Evolutionary conservation across 2,888 invertebrate genomes (phyloP), one percentile per base, ranked within the genome.

Genomic region (Caenorhabditis sp.): DNA sequence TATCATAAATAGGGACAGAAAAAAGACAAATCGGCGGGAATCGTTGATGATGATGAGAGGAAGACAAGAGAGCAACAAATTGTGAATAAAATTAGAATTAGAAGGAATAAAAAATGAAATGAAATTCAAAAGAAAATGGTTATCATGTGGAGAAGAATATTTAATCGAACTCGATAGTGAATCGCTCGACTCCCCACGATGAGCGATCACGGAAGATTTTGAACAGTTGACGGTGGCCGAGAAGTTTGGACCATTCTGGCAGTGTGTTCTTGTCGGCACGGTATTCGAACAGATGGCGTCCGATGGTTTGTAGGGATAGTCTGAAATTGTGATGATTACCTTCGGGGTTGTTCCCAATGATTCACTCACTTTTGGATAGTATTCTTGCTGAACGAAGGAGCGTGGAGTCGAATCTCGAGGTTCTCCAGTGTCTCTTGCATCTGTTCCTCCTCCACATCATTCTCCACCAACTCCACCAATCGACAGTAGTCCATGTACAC

Each of bases 401-500:
- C 87, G 26, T 80, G 82, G 5, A 87, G 68, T 22, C 85, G 74
- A 1, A 72, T 63, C 35, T 83, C 80, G n/a, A 86, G n/a, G 19
- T 51, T 75, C 2, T 70, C 61, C n/a, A 86, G 63, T 22, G 82
- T 28, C 10, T 83, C 82, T 8, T 68, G 26, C 22, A 73, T 31
- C 0, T 31, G 12, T 14, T 70, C 54, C 6, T 73, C 82, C 1
- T 79, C 82, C 26, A 35, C 77, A 10, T 70, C 77, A 16, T 64
- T 70, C 49, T 81, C 81, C 54, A 80, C 38, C 35, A 74, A 54
- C 26, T 69, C 51, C 4, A 77, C 26, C 14, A 84, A 44, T 26
- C 73, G 22, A 49, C 76, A 77, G 59, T 87, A 88, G 63, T 88
- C 85, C n/a, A 79, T 74, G 77, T 86, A 88, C 26, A 88, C 51